Evolutionary conservation across 2,888 invertebrate genomes (phyloP).

Genomic region (Notocelia uddmanniana): DNA sequence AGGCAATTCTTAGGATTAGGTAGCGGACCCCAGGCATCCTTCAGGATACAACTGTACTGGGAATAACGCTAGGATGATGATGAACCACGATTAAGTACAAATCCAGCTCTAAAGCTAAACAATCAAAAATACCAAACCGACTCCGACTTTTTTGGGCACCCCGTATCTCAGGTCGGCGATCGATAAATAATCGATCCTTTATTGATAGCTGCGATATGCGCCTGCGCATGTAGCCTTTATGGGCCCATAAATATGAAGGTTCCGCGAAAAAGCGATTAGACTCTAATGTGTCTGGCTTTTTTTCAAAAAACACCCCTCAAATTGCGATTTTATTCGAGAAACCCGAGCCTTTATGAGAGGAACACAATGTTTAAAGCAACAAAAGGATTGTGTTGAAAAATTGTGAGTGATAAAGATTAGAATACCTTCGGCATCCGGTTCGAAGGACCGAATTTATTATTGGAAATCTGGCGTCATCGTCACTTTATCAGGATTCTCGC

Average conservation of each 20-base stretch:
- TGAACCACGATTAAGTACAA: not conserved
- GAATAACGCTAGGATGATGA: no score
- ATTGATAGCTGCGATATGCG: slow-evolving; percentile 48
- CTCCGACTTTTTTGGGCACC: slow-evolving; percentile 16
- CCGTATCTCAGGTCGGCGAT: slow-evolving; percentile 27
- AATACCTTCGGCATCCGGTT: slow-evolving; percentile 12
- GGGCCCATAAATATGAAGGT: slow-evolving; percentile 51
- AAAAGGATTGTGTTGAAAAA: slow-evolving; percentile 29
- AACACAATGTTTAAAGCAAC: slow-evolving; percentile 21
- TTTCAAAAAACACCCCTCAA: slow-evolving; percentile 31
- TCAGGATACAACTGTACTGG: no score
- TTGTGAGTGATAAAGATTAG: slow-evolving; percentile 30
- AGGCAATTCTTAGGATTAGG: no score
- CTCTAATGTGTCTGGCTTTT: slow-evolving; percentile 49
- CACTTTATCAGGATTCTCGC: slow-evolving; percentile 5
- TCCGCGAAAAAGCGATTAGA: slow-evolving; percentile 54
- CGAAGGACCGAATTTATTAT: slow-evolving; percentile 25
- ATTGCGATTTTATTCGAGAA: slow-evolving; percentile 36
- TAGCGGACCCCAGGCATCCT: no score
- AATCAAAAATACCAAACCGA: not conserved
- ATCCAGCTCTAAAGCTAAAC: not conserved
- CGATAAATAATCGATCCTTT: slow-evolving; percentile 49
- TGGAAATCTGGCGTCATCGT: slow-evolving; percentile 5
- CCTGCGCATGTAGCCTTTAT: slow-evolving; percentile 46
- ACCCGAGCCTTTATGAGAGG: slow-evolving; percentile 17